Base-by-base conservation (phyloP, 2,888 invertebrate species). In the Drosophila pseudotalamancana region DNA sequence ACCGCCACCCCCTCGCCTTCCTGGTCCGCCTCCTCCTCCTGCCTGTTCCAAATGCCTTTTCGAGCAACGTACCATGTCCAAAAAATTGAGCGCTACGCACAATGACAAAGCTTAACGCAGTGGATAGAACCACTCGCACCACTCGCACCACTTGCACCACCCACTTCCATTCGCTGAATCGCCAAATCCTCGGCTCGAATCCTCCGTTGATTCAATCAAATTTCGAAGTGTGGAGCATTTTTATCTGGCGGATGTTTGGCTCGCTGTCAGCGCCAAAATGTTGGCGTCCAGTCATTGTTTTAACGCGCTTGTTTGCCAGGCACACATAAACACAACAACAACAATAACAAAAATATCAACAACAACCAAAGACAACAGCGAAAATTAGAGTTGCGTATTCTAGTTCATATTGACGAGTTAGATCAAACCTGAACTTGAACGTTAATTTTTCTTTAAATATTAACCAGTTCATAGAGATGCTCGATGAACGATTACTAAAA, bases 191-290 rank as follows among this genome's bases (percentile, higher is more conserved):
- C 31, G 32, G n/a, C n/a, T n/a, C n/a, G n/a, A n/a, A n/a, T n/a
- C n/a, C 11, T 37, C 34, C 56, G 62, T 78, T 74, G 79, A 85
- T 78, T 82, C 82, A 78, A 78, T 85, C 75, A 85, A 78, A 74
- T 60, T 72, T 65, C 43, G 32, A 61, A 81, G 54, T 64, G 51
- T 65, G 62, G 46, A 60, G 55, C 54, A 68, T 85, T 85, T 87
- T 81, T 81, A 81, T 81, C 81, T 74, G 65, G 62, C 81, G 81
- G 82, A 81, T 81, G 81, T 81, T 86, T 88, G 81, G 88, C 84
- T 86, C 77, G 88, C 83, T 86, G 86, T 87, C 87, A 72, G 70
- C 77, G 59, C 64, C n/a, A 34, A 71, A 86, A 67, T 85, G 84
- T 85, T 76, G 72, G 55, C 67, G 75, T 59, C 68, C 55, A 72